These are phyloP conservation scores for Podarcis raffonei DNA, from an alignment of 2,113 vertebrate genomes.

Conservation along the genomic window DNA sequence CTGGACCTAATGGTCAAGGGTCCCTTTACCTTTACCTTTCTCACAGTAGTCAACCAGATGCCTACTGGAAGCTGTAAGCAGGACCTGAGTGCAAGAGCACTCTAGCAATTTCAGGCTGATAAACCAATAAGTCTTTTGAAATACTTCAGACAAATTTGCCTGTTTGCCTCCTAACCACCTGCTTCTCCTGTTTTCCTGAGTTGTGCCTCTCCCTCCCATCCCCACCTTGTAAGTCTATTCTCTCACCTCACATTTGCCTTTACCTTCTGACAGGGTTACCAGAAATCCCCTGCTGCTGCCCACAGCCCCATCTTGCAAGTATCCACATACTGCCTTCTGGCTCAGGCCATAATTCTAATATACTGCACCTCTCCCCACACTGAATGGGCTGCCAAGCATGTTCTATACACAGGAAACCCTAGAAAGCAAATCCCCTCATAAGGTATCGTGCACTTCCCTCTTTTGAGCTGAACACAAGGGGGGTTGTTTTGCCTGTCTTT, in stretches of 20 bases:
- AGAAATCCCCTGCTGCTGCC: neutral
- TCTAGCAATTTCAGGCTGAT: neutral
- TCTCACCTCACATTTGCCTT: neutral
- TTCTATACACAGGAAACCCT: neutral
- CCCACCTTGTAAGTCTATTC: neutral
- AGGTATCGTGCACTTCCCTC: neutral
- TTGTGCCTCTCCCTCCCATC: too few species aligned
- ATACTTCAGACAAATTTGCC: neutral
- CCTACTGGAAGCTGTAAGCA: too few species aligned
- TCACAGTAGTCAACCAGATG: too few species aligned
- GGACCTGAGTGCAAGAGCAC: too few species aligned
- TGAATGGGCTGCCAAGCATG: neutral
- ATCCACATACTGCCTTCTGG: neutral
- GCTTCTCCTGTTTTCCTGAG: too few species aligned
- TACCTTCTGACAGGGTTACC: neutral
- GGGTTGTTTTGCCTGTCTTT: fast-evolving
- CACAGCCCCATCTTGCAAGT: neutral
- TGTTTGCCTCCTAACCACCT: neutral
- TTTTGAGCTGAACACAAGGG: fast-evolving
- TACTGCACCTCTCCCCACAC: too few species aligned
- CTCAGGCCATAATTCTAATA: neutral
- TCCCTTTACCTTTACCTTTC: too few species aligned
- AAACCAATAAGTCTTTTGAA: neutral
- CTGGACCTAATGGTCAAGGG: too few species aligned
- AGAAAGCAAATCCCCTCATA: neutral